Percentiles rank a stretch among this genome's conserved stretches.
These are phyloP conservation scores for Hybos culiciformis DNA, from an alignment of 2,888 invertebrate genomes.

Conservation along the genomic window DNA sequence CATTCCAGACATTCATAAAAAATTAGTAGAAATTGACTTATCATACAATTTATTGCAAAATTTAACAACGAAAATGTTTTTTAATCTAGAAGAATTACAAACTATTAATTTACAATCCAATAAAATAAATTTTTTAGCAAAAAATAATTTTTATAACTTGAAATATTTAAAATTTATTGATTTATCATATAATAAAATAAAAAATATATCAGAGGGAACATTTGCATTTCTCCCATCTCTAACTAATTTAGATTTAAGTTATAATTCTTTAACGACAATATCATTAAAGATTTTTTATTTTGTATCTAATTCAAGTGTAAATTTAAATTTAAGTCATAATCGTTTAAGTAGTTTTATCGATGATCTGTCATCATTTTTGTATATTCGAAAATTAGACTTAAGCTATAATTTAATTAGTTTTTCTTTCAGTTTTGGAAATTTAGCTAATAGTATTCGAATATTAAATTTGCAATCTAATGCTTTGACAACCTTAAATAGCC, in stretches of 20 bases:
- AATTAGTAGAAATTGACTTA: slow-evolving; percentile 63
- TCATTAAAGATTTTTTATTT: slow-evolving; percentile 54
- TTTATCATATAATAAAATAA: slow-evolving; percentile 68
- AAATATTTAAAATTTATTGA: slow-evolving; percentile 68
- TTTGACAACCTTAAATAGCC: slow-evolving; percentile 53
- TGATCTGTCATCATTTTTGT: slow-evolving; percentile 36
- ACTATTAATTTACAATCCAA: slow-evolving; percentile 69
- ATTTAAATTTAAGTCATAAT: slow-evolving; percentile 65
- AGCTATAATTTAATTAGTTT: slow-evolving; percentile 52
- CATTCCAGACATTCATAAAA: slow-evolving; percentile 51
- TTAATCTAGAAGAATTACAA: slow-evolving; percentile 55
- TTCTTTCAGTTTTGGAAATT: slow-evolving; percentile 50
- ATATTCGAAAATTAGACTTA: slow-evolving; percentile 55
- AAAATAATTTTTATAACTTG: slow-evolving; percentile 61
- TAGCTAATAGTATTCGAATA: slow-evolving; percentile 49
- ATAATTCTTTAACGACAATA: slow-evolving; percentile 58
- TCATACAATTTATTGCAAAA: slow-evolving; percentile 65
- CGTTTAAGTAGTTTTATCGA: slow-evolving; percentile 31
- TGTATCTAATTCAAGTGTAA: slow-evolving; percentile 47
- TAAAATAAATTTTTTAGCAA: slow-evolving; percentile 54
- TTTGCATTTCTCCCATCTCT: slow-evolving; percentile 64
- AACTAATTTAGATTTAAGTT: slow-evolving; percentile 65
- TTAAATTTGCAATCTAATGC: slow-evolving; percentile 62
- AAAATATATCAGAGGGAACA: slow-evolving; percentile 54
- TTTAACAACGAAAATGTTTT: slow-evolving; percentile 56